Evolutionary conservation across 1,140 invertebrate genomes (phyloP).

Genomic region (Drosophila sechellia): DNA sequence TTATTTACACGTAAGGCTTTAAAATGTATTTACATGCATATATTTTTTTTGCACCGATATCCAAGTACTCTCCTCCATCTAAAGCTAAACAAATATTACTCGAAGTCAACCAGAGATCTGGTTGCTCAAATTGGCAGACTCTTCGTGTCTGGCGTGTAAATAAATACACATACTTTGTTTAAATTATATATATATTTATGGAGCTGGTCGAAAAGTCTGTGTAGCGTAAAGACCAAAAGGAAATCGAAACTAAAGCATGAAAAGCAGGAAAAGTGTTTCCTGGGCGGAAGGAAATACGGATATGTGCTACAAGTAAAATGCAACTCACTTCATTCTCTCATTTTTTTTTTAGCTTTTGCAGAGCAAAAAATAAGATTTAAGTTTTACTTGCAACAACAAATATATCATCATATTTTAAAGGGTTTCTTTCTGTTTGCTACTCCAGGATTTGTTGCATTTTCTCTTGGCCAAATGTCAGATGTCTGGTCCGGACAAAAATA

Average conservation of each 20-base stretch:
- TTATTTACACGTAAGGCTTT: conserved; percentile 32
- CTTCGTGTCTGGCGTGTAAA: conserved; percentile 23
- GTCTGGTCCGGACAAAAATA: conserved; percentile 15
- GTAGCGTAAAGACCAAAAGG: conserved; percentile 55
- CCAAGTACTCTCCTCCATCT: not conserved
- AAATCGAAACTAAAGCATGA: conserved; percentile 12
- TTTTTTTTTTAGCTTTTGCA: not conserved
- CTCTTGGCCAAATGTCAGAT: conserved; percentile 28
- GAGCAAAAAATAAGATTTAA: not conserved
- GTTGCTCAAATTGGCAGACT: conserved; percentile 17
- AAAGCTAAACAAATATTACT: not conserved
- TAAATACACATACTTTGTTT: conserved; percentile 14
- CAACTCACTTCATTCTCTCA: not conserved
- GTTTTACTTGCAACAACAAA: not conserved
- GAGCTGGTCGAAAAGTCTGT: conserved; percentile 41
- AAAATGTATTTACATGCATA: conserved; percentile 7
- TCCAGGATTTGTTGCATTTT: not conserved
- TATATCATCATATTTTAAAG: no score
- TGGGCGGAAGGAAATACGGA: conserved; percentile 50
- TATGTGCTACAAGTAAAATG: conserved; percentile 21
- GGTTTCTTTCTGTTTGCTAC: not conserved
- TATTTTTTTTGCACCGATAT: conserved; percentile 5
- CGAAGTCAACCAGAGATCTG: conserved; percentile 7
- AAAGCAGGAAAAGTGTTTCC: conserved; percentile 46
- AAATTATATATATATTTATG: conserved; percentile 14